These are phyloP conservation scores for Noctua comes DNA, from an alignment of 2,888 invertebrate genomes.

Conservation along the genomic window DNA sequence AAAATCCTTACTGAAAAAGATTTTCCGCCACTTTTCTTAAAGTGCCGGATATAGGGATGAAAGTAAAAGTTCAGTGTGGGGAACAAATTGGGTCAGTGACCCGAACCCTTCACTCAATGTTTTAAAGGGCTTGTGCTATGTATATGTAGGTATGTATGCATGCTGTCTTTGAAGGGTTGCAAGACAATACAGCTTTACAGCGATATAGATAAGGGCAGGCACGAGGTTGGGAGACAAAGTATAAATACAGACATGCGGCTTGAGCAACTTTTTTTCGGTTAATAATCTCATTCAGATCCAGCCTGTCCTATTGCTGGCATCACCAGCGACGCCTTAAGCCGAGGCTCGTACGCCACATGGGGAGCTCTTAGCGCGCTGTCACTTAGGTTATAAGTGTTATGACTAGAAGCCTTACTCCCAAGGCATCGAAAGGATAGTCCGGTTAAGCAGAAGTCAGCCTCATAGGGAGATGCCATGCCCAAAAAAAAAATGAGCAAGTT, in stretches of 20 bases:
- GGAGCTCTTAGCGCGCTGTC: no score
- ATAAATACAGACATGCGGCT: not conserved
- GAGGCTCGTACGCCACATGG: no score
- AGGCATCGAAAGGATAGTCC: no score
- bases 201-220: not conserved
- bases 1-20: constrained; percentile 26
- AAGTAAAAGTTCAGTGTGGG: constrained; percentile 32
- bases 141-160: constrained; percentile 4
- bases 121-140: not conserved
- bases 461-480: no score
- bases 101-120: constrained; percentile 42
- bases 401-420: no score
- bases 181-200: constrained; percentile 19
- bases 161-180: constrained; percentile 22
- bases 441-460: no score
- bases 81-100: constrained; percentile 60
- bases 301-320: no score
- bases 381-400: no score
- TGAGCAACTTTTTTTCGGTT: no score
- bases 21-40: constrained; percentile 31
- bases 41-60: constrained; percentile 41
- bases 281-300: no score
- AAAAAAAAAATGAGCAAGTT: no score
- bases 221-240: not conserved
- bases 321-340: no score